Conservation (phyloP, 2,888 invertebrate genomes). For the Anorthoa munda region DNA sequence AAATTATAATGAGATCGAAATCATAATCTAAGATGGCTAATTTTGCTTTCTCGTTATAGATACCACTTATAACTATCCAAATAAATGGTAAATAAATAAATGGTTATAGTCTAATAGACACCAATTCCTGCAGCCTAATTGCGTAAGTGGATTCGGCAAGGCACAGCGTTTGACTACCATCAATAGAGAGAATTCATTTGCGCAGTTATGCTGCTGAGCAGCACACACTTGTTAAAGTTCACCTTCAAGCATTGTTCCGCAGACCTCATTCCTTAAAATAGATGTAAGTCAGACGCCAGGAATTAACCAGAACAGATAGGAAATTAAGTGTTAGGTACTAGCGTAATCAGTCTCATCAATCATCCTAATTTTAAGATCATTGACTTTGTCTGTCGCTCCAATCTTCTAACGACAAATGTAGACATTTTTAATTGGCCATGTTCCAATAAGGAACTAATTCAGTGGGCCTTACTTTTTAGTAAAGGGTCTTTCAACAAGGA, state of each 20-base stretch:
- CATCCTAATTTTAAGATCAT: constrained; percentile 12
- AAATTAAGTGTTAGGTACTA: constrained; percentile 11
- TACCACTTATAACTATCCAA: too few relatives aligned
- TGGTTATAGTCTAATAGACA: too few relatives aligned
- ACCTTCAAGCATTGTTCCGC: background rate
- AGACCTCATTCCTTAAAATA: background rate
- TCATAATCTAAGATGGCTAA: too few relatives aligned
- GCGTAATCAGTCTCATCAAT: constrained; percentile 15
- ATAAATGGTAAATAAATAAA: too few relatives aligned
- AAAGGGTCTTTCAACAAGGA: too few relatives aligned
- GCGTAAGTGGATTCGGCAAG: too few relatives aligned
- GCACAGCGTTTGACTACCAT: too few relatives aligned
- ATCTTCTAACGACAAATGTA: background rate
- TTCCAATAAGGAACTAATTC: constrained; percentile 4
- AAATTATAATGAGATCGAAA: too few relatives aligned
- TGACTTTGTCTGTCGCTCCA: background rate
- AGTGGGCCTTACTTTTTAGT: background rate
- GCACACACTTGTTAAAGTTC: background rate
- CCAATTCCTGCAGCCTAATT: too few relatives aligned
- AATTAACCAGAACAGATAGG: constrained; percentile 1
- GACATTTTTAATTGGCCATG: background rate
- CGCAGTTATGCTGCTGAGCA: too few relatives aligned
- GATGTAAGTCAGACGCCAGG: constrained; percentile 9
- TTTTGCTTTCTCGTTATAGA: too few relatives aligned
- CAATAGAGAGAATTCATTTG: too few relatives aligned